Base-by-base conservation (phyloP, 2,888 invertebrate genomes). In the Heliconius ismenius region DNA sequence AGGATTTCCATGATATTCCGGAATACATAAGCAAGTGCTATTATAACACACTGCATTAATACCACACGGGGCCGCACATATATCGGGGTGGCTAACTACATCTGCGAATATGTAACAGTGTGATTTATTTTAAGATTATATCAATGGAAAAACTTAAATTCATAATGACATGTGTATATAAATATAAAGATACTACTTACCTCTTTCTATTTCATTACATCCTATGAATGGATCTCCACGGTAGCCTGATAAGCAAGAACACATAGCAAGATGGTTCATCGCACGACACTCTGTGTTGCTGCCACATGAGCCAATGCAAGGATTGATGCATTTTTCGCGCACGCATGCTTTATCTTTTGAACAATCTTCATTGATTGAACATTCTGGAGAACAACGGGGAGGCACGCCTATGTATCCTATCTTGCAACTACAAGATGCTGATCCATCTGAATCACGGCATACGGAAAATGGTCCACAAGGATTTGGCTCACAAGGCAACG, bases 341-440 rank as follows among this genome's bases (percentile, higher is more conserved):
- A 96, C 94, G 86, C 97, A 97, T 64, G 97, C 96, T 86, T 95
- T 95, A 83, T 96, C 95, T 81, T 95, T 95, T 15, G 96, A 88
- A 89, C 98, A 97, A 88, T 97, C 97, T 81, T 96, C 95, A 86
- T 97, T 96, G 49, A 96, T 95, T 11, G 95, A 94, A 88, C 97
- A 97, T 88, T 97, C 97, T 9, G 97, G 97, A 82, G 96, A 93
- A 88, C 97, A 97, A 73, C 95, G 93, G 49, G 96, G 96, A 67
- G 97, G 97, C 83, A 95, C 91, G 64, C 97, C 97, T 78, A 95
- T 90, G 82, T 96, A 97, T 60, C 95, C 95, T 18, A 95, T 89
- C 70, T 95, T 90, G 83, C 97, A 97, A 72, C 93, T 95, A 83
- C 96, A 96, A 32, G 95, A 92, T 7, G 95, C 93, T 75, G 92